These are phyloP conservation scores for Eubasilissa splendida DNA, from an alignment of 2,888 invertebrate genomes.

Conservation along the genomic window DNA sequence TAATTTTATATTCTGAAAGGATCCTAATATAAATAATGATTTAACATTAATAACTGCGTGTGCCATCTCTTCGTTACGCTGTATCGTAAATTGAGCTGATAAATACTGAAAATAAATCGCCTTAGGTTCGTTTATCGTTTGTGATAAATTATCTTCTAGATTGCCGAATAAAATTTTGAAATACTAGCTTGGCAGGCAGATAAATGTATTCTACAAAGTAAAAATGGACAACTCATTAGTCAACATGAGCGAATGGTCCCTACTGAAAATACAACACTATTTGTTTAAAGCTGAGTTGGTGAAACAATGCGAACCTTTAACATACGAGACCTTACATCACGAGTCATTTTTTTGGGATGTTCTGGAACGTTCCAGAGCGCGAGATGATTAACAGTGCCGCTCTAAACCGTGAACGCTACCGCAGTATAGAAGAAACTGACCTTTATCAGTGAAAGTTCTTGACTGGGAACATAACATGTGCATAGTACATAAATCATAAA, in stretches of 20 bases:
- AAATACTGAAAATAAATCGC: no score
- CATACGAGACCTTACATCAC: neutral
- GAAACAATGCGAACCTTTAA: neutral
- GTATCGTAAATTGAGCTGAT: no score
- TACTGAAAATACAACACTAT: conserved; percentile 9
- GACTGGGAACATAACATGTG: no score
- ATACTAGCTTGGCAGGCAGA: conserved; percentile 13
- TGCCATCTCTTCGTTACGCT: no score
- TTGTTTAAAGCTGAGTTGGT: conserved; percentile 1
- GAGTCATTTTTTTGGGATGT: neutral
- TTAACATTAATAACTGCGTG: no score
- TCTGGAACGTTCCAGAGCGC: neutral
- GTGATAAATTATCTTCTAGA: neutral
- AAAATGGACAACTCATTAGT: conserved; percentile 15
- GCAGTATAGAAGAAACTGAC: neutral
- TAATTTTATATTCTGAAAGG: no score
- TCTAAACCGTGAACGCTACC: neutral
- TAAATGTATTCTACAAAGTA: conserved; percentile 5
- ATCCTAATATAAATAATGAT: no score
- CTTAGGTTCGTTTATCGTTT: neutral
- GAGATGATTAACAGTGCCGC: conserved; percentile 6
- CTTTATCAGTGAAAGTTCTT: neutral
- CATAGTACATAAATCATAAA: no score
- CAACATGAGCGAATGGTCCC: conserved; percentile 13
- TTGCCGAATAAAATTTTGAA: conserved; percentile 7